These are phyloP conservation scores for Clarias macrocephalus DNA, from an alignment of 2,113 vertebrate species.

Conservation along the genomic window DNA sequence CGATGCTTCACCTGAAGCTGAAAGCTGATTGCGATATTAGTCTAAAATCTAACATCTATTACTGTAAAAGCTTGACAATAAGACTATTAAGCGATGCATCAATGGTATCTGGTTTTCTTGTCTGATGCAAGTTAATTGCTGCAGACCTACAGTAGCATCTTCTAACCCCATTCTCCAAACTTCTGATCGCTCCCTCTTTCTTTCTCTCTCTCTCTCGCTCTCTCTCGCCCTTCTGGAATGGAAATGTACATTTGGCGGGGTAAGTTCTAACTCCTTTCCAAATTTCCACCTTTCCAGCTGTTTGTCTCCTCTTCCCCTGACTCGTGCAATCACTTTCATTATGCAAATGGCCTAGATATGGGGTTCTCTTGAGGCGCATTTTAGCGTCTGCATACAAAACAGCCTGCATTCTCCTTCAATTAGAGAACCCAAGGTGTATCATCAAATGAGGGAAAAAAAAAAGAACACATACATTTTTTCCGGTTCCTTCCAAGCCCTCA, in stretches of 20 bases:
- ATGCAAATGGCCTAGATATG: slow-evolving; percentile 57
- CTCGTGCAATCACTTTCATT: slow-evolving; percentile 58
- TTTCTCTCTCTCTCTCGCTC: background rate
- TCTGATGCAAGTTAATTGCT: background rate
- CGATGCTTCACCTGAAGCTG: background rate
- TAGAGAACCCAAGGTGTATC: slow-evolving; percentile 55
- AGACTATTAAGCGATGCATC: background rate
- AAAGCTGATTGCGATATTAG: background rate
- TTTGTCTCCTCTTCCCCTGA: slow-evolving; percentile 43
- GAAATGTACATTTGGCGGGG: slow-evolving; percentile 14
- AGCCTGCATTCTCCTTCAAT: slow-evolving; percentile 57
- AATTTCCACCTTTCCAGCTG: slow-evolving; percentile 52
- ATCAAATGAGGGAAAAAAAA: slow-evolving; percentile 45
- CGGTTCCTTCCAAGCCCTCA: background rate
- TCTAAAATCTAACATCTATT: background rate
- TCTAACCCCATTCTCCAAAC: background rate
- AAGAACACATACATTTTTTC: background rate
- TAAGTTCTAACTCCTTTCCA: slow-evolving; percentile 45
- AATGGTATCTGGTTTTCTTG: background rate
- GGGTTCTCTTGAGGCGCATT: slow-evolving; percentile 45
- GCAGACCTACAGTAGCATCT: background rate
- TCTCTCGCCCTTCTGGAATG: background rate
- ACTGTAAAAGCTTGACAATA: background rate
- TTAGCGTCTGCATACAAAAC: slow-evolving; percentile 64
- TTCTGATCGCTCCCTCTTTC: background rate